phyloP scores from a whole-genome alignment of 2,888 invertebrate species.

The Leptopilina syphax region DNA sequence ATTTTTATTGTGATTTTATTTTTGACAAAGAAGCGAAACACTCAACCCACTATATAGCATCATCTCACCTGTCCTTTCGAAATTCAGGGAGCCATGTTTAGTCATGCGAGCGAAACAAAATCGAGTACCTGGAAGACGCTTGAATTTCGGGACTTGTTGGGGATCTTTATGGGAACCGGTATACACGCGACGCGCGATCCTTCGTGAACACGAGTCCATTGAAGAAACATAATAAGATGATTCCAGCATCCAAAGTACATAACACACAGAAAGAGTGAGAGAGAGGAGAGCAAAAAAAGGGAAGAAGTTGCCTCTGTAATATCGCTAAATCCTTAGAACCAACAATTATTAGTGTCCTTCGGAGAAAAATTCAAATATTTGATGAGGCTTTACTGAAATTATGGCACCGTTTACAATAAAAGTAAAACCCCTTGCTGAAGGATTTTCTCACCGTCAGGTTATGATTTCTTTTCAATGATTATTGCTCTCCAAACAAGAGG shows the following conservation, averaged over 20 bases:
- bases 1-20: constrained; percentile 19
- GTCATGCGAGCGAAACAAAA: constrained; percentile 45
- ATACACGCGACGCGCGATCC: constrained; percentile 44
- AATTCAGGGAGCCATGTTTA: constrained; percentile 48
- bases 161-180: constrained; percentile 36
- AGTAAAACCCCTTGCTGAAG: constrained; percentile 9
- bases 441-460: constrained; percentile 1
- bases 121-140: constrained; percentile 44
- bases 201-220: constrained; percentile 40
- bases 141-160: constrained; percentile 42
- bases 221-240: constrained; percentile 40
- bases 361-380: constrained; percentile 37
- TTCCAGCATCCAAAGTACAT: constrained; percentile 37
- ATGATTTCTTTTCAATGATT: constrained; percentile 3
- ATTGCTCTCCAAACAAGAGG: not conserved
- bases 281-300: not conserved
- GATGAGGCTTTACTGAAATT: constrained; percentile 34
- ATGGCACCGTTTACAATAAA: constrained; percentile 28
- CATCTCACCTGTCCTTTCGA: constrained; percentile 37
- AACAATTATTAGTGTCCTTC: constrained; percentile 25
- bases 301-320: constrained; percentile 22
- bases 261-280: not conserved
- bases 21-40: constrained; percentile 29
- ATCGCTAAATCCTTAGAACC: constrained; percentile 35
- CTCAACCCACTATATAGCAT: constrained; percentile 17